A percentile compares a stretch with the other conserved stretches of the same genome.
Conservation (phyloP, 2,888 invertebrate species). For the Clunio marinus region DNA sequence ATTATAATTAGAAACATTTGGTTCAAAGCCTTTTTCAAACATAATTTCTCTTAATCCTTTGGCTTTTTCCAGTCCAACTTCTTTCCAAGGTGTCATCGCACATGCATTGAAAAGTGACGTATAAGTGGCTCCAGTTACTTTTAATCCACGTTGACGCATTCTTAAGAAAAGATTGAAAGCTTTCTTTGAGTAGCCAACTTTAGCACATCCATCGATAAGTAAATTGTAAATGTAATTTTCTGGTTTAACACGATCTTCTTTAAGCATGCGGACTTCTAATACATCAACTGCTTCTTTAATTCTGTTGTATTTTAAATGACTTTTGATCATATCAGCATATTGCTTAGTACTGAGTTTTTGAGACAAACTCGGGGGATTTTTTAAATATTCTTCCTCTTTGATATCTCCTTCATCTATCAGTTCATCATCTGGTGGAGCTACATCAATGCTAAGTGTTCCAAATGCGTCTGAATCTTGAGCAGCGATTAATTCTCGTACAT, state of each 20-base stretch:
- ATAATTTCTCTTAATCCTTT: slow-evolving; percentile 63
- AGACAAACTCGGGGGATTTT: slow-evolving; percentile 53
- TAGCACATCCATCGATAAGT: slow-evolving; percentile 77
- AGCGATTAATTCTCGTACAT: slow-evolving; percentile 7
- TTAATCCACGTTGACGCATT: slow-evolving; percentile 71
- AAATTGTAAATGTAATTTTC: slow-evolving; percentile 74
- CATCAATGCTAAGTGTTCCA: slow-evolving; percentile 52
- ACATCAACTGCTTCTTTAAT: slow-evolving; percentile 74
- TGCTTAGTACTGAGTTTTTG: slow-evolving; percentile 59
- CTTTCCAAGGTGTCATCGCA: slow-evolving; percentile 67
- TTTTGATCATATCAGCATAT: slow-evolving; percentile 69
- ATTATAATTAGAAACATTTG: slow-evolving; percentile 76
- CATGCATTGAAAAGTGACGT: slow-evolving; percentile 87
- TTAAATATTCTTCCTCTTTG: slow-evolving; percentile 57
- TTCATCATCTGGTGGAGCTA: slow-evolving; percentile 44
- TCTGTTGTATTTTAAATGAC: slow-evolving; percentile 54
- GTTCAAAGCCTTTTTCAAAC: slow-evolving; percentile 62
- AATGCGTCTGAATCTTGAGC: slow-evolving; percentile 58
- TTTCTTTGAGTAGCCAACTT: slow-evolving; percentile 78
- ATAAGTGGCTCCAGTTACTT: slow-evolving; percentile 67
- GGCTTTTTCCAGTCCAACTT: slow-evolving; percentile 67
- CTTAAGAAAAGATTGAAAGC: slow-evolving; percentile 78
- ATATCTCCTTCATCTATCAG: slow-evolving; percentile 57
- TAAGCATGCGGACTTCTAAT: slow-evolving; percentile 69
- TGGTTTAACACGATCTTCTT: slow-evolving; percentile 74